phyloP scores from a whole-genome alignment of 1,140 invertebrate genomes.

The Asbolus verrucosus region DNA sequence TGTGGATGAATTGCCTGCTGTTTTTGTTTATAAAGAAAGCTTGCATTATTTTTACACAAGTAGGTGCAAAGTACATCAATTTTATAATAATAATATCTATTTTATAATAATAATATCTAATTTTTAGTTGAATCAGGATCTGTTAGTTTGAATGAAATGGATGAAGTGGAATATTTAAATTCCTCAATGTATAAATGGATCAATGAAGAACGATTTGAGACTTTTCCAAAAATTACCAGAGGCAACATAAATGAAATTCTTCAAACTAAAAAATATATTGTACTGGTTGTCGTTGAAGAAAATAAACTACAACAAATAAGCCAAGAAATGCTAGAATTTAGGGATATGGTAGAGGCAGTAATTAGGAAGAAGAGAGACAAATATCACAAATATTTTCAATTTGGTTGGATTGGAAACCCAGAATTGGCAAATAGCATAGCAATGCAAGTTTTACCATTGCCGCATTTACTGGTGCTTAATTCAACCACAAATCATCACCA shows the following conservation, averaged over 20 bases:
- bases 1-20: constrained; percentile 73
- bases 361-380: constrained; percentile 81
- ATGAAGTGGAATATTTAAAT: constrained; percentile 69
- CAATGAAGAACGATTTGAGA: constrained; percentile 89
- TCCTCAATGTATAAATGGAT: constrained; percentile 86
- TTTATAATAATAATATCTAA: constrained; percentile 19
- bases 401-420: constrained; percentile 90
- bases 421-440: constrained; percentile 92
- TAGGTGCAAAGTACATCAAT: constrained; percentile 60
- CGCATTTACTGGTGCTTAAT: constrained; percentile 90
- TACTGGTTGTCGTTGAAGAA: constrained; percentile 88
- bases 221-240: constrained; percentile 88
- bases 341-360: constrained; percentile 86
- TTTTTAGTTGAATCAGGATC: constrained; percentile 53
- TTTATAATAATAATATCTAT: no score
- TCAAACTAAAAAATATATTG: constrained; percentile 87
- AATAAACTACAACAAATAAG: constrained; percentile 87
- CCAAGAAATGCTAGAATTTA: constrained; percentile 84
- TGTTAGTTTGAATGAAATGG: constrained; percentile 10
- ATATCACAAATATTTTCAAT: constrained; percentile 88
- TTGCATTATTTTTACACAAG: constrained; percentile 78
- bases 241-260: constrained; percentile 87
- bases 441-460: constrained; percentile 84
- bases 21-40: constrained; percentile 90
- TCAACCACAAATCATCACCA: constrained; percentile 91